A percentile compares a stretch with the other conserved stretches of the same genome.
Conservation (phyloP, 2,888 invertebrate genomes). For the Mactromeris polynyma region DNA sequence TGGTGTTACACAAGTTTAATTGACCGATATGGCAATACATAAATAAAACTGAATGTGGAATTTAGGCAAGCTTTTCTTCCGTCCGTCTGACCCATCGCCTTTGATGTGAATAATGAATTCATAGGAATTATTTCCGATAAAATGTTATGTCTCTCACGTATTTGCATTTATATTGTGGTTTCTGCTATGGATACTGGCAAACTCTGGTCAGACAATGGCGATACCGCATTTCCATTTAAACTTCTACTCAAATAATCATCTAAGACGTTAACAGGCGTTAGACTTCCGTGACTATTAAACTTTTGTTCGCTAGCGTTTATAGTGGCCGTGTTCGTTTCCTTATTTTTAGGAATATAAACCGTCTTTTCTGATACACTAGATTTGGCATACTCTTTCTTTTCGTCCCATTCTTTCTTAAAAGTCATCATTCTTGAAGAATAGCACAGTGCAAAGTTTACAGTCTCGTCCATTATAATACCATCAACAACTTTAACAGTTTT, state of each 20-base stretch:
- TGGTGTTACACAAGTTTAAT: too few species aligned
- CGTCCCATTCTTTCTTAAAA: slow-evolving; percentile 18
- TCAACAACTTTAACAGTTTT: slow-evolving; percentile 31
- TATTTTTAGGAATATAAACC: neutral
- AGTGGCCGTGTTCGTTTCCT: neutral
- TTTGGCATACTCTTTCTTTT: neutral
- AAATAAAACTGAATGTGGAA: too few species aligned
- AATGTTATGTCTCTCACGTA: too few species aligned
- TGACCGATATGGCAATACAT: too few species aligned
- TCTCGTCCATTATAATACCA: slow-evolving; percentile 42
- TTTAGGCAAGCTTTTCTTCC: too few species aligned
- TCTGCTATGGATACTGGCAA: neutral
- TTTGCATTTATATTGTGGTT: neutral
- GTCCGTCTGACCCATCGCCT: too few species aligned
- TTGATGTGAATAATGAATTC: too few species aligned
- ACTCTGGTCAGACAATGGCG: neutral
- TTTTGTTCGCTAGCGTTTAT: neutral
- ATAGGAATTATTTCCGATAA: too few species aligned
- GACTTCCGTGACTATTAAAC: neutral
- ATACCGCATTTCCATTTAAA: neutral
- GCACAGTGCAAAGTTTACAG: slow-evolving; percentile 38
- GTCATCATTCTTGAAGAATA: slow-evolving; percentile 34
- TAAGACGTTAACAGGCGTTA: neutral
- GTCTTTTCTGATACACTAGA: slow-evolving; percentile 21
- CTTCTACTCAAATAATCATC: neutral